A percentile compares a stretch with the other conserved stretches of the same genome.
These are phyloP conservation scores for Fragum whitleyi DNA, from an alignment of 2,888 invertebrate species.

Conservation along the genomic window DNA sequence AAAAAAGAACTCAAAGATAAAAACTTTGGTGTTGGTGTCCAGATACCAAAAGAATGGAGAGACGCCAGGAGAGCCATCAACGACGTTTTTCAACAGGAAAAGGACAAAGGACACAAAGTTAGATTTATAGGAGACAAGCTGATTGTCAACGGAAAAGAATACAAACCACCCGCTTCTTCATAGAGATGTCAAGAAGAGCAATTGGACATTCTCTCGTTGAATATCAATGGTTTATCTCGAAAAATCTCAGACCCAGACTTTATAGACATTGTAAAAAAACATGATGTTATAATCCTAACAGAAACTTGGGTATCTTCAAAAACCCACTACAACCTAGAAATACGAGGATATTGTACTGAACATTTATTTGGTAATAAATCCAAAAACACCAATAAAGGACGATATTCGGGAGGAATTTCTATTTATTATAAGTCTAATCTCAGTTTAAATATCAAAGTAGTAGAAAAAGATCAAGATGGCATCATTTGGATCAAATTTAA, in stretches of 20 bases:
- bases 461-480: no score
- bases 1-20: not conserved
- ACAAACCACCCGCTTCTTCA: no score
- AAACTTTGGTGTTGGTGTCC: not conserved
- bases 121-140: not conserved
- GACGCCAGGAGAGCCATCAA: not conserved
- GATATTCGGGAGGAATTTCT: no score
- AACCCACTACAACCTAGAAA: not conserved
- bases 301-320: not conserved
- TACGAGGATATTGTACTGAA: not conserved
- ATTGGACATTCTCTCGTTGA: not conserved
- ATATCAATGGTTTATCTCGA: not conserved
- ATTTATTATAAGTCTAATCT: no score
- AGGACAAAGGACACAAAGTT: not conserved
- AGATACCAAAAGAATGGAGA: not conserved
- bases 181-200: not conserved
- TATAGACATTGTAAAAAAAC: not conserved
- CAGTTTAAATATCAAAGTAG: no score
- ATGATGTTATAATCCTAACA: not conserved
- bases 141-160: not conserved
- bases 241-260: not conserved
- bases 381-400: no score
- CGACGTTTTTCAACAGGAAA: not conserved
- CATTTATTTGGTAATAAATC: no score
- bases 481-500: no score